phyloP scores from a whole-genome alignment of 2,113 vertebrate species.

The Synchiropus splendidus region DNA sequence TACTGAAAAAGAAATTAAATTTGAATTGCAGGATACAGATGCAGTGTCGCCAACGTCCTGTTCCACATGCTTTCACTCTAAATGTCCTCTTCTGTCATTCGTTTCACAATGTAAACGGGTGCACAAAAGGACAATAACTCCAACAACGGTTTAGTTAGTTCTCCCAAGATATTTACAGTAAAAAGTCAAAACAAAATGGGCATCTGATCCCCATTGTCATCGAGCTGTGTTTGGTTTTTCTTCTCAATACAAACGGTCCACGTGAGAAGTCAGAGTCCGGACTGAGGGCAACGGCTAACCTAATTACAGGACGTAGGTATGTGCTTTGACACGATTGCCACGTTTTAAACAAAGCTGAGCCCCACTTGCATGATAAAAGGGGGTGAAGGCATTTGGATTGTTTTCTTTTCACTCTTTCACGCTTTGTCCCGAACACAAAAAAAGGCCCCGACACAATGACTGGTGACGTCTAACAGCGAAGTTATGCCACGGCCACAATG shows the following conservation, averaged over 20 bases:
- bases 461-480: slow-evolving; percentile 43
- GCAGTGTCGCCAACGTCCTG: too few species aligned
- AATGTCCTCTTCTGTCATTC: too few species aligned
- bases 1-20: too few species aligned
- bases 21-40: too few species aligned
- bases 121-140: too few species aligned
- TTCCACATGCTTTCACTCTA: too few species aligned
- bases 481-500: slow-evolving; percentile 55
- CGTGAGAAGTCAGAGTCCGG: slow-evolving; percentile 5
- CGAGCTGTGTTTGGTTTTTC: too few species aligned
- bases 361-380: slow-evolving; percentile 47
- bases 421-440: slow-evolving; percentile 51
- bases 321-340: slow-evolving; percentile 20
- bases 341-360: slow-evolving; percentile 30
- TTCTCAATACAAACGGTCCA: slow-evolving; percentile 4
- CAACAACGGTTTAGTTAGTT: too few species aligned
- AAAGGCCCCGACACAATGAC: slow-evolving; percentile 50
- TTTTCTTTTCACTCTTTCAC: slow-evolving; percentile 47
- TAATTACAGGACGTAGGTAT: slow-evolving; percentile 50
- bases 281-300: slow-evolving; percentile 7
- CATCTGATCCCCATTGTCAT: too few species aligned
- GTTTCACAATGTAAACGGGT: too few species aligned
- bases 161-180: too few species aligned
- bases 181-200: too few species aligned
- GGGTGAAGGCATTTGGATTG: slow-evolving; percentile 33